Conservation (phyloP, 2,888 invertebrate species). For the Alsophila aescularia region DNA sequence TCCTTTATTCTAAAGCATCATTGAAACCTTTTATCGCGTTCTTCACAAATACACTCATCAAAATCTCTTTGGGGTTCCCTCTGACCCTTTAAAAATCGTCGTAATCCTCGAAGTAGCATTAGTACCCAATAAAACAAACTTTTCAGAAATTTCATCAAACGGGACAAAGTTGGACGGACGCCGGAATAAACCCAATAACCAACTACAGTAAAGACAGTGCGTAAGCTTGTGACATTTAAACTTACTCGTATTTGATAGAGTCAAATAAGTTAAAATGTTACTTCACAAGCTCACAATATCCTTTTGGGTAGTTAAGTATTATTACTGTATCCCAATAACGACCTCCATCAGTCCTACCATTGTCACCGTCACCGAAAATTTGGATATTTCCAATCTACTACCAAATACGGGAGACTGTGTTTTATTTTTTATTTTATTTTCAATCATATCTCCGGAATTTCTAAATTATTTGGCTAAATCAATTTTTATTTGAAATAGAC, state of each 20-base stretch:
- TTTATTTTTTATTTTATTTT: too few species aligned
- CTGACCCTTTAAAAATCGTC: conserved; percentile 26
- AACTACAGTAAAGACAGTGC: conserved; percentile 22
- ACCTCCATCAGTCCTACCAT: too few species aligned
- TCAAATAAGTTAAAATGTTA: too few species aligned
- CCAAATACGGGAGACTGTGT: too few species aligned
- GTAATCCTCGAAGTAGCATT: conserved; percentile 37
- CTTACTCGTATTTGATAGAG: neutral
- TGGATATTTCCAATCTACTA: too few species aligned
- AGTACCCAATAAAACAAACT: conserved; percentile 37
- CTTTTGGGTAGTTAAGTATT: too few species aligned
- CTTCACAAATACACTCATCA: conserved; percentile 22
- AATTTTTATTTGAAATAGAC: too few species aligned
- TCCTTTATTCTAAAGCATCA: conserved; percentile 3
- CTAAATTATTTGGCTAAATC: too few species aligned
- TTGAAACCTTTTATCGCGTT: conserved; percentile 21
- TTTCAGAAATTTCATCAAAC: conserved; percentile 42
- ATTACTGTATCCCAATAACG: too few species aligned
- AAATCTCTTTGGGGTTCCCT: conserved; percentile 20
- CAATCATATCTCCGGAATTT: too few species aligned
- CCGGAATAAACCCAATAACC: conserved; percentile 41
- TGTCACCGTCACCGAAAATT: too few species aligned
- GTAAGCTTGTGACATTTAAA: neutral
- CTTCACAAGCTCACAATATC: too few species aligned
- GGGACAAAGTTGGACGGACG: conserved; percentile 34